A percentile compares a stretch with the other conserved stretches of the same genome.
phyloP scores from a whole-genome alignment of 2,888 invertebrate species.

The Nemoura dubitans region DNA sequence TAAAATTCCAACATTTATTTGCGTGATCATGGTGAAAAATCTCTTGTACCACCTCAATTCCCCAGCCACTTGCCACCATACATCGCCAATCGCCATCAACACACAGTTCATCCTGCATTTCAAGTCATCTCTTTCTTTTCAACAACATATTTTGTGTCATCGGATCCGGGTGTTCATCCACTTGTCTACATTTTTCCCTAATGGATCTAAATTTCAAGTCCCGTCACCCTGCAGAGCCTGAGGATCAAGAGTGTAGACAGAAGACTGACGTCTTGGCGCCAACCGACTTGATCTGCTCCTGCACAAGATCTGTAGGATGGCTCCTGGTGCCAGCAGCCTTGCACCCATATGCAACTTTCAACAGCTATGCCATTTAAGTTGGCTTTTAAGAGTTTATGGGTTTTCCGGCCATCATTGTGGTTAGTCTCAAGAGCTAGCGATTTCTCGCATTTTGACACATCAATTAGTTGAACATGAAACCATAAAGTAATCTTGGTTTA shows the following conservation, averaged over 20 bases:
- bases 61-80: no score
- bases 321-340: neutral
- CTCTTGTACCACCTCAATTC: no score
- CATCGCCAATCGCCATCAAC: neutral
- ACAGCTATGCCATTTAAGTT: neutral
- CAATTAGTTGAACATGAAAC: neutral
- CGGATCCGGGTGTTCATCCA: neutral
- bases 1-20: no score
- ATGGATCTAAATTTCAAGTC: conserved; percentile 7
- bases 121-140: neutral
- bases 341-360: neutral
- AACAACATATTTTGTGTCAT: neutral
- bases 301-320: neutral
- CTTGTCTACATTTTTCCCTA: conserved; percentile 12
- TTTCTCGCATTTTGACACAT: conserved; percentile 9
- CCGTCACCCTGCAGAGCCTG: neutral
- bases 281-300: neutral
- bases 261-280: neutral
- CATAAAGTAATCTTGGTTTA: neutral
- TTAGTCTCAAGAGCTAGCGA: neutral
- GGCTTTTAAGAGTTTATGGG: neutral
- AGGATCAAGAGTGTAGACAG: neutral
- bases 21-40: no score
- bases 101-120: neutral
- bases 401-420: neutral